phyloP scores from a whole-genome alignment of 2,797 vertebrate species.

The Chaetophractus vellerosus region DNA sequence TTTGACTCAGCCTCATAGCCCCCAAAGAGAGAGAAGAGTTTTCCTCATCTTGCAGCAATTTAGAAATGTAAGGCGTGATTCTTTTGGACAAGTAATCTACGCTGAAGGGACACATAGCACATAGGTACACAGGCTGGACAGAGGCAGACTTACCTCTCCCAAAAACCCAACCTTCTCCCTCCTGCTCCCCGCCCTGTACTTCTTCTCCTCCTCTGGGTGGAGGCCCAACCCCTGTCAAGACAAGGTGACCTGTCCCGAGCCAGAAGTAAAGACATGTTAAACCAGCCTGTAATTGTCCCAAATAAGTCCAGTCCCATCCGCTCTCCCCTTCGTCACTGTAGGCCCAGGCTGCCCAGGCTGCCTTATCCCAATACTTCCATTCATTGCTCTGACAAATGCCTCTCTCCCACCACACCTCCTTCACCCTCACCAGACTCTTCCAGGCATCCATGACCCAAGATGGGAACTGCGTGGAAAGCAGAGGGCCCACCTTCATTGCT shows the following conservation, averaged over 20 bases:
- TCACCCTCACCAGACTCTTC: not conserved
- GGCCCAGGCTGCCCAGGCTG: not conserved
- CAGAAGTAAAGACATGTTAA: not conserved
- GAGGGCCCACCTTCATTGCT: not conserved
- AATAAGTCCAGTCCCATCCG: not conserved
- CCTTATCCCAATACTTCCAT: not conserved
- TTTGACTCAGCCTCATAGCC: not conserved
- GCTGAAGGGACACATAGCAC: not conserved
- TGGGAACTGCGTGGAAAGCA: not conserved
- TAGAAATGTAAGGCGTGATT: conserved; percentile 2
- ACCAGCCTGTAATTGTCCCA: not conserved
- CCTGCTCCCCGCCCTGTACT: rapidly evolving
- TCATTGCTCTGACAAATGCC: not conserved
- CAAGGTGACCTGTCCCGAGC: not conserved
- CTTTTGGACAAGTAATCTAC: not conserved
- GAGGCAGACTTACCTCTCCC: rapidly evolving
- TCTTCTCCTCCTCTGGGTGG: not conserved
- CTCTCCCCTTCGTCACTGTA: not conserved
- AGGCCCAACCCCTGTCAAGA: not conserved
- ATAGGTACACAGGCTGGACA: not conserved
- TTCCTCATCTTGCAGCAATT: not conserved
- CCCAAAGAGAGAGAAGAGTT: not conserved
- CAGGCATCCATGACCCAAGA: not conserved
- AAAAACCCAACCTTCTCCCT: rapidly evolving
- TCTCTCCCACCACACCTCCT: not conserved